Conservation (phyloP, 2,113 vertebrate species). For the Cheilinus undulatus region DNA sequence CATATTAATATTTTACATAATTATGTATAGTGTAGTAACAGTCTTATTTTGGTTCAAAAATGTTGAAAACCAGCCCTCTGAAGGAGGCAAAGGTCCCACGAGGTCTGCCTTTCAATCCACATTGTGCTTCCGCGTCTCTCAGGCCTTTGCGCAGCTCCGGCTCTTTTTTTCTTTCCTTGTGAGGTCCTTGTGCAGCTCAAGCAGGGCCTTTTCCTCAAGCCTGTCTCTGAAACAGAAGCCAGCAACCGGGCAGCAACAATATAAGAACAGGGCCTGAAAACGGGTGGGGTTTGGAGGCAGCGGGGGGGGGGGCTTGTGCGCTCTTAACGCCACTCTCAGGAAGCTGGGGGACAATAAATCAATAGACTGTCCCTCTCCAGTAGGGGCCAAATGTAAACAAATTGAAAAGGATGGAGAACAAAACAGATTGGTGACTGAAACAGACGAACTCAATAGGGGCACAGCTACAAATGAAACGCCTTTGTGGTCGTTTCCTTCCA, state of each 20-base stretch:
- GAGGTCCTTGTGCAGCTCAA: conserved; percentile 60
- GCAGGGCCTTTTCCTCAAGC: conserved; percentile 56
- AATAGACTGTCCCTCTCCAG: conserved; percentile 80
- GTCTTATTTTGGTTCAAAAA: conserved; percentile 10
- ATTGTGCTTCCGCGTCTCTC: conserved; percentile 56
- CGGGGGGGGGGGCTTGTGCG: conserved; percentile 53
- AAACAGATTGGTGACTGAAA: conserved; percentile 79
- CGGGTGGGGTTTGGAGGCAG: conserved; percentile 52
- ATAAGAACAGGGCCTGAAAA: conserved; percentile 59
- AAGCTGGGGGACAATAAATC: conserved; percentile 78
- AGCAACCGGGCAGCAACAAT: conserved; percentile 64
- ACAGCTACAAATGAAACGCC: conserved; percentile 64
- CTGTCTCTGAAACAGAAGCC: conserved; percentile 58
- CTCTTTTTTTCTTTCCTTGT: conserved; percentile 45
- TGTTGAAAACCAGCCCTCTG: conserved; percentile 37
- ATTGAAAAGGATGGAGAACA: conserved; percentile 80
- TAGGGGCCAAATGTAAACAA: conserved; percentile 83
- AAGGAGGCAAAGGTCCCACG: conserved; percentile 65
- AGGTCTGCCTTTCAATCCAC: conserved; percentile 64
- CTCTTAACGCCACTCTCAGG: conserved; percentile 72
- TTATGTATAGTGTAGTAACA: not conserved
- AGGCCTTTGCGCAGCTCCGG: conserved; percentile 28
- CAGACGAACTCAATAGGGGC: conserved; percentile 73
- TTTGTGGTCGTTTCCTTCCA: conserved; percentile 62
- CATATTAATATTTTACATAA: not conserved